phyloP scores from a whole-genome alignment of 2,113 vertebrate species.

The Halcyon malimbica region DNA sequence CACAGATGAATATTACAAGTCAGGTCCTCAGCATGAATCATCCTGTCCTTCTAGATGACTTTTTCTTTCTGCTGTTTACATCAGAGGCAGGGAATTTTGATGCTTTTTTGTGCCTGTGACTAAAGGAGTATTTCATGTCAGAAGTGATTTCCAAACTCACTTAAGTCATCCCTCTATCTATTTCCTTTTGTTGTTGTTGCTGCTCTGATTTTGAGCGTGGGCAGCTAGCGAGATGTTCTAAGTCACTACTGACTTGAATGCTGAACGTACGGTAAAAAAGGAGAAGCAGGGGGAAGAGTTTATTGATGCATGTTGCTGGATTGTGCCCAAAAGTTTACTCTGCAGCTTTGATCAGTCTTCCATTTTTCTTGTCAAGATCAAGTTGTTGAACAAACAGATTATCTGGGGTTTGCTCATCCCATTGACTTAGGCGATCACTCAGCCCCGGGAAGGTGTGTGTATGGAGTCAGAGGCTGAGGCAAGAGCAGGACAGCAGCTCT shows the following conservation, averaged over 20 bases:
- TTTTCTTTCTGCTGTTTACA: slow-evolving; percentile 69
- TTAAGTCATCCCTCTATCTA: slow-evolving; percentile 9
- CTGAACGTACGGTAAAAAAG: background rate
- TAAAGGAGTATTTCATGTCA: slow-evolving; percentile 26
- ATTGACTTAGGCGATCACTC: fast-evolving
- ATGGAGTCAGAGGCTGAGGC: background rate
- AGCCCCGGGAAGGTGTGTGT: background rate
- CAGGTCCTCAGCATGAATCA: slow-evolving; percentile 53
- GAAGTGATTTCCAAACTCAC: slow-evolving; percentile 44
- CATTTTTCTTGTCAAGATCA: background rate
- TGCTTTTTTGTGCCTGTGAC: slow-evolving; percentile 37
- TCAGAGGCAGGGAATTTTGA: slow-evolving; percentile 59
- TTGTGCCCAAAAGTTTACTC: background rate
- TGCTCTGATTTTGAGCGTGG: background rate
- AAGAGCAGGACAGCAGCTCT: background rate
- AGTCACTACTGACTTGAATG: background rate
- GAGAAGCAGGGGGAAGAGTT: background rate
- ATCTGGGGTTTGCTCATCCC: background rate
- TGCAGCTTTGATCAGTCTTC: background rate
- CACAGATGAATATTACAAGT: slow-evolving; percentile 50
- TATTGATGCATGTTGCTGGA: background rate
- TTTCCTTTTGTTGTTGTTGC: slow-evolving; percentile 43
- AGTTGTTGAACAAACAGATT: background rate
- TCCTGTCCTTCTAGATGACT: slow-evolving; percentile 59
- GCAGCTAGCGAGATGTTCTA: background rate